phyloP scores from a whole-genome alignment of 2,797 vertebrate species.

The Pipistrellus pipistrellus region DNA sequence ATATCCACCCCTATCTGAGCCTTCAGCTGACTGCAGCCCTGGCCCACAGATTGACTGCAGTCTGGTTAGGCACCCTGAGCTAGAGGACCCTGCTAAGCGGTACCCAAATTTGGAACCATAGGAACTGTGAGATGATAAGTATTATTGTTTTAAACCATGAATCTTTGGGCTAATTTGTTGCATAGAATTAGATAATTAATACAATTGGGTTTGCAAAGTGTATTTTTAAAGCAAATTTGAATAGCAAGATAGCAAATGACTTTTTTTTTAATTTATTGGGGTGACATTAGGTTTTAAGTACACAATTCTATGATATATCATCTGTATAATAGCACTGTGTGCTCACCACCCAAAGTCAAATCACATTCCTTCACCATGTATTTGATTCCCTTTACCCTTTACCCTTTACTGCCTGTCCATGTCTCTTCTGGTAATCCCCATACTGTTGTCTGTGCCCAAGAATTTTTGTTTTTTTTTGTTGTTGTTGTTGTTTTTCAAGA shows the following conservation, averaged over 20 bases:
- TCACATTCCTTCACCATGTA: background rate
- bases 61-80: background rate
- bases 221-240: slow-evolving; percentile 35
- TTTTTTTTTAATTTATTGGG: background rate
- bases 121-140: background rate
- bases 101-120: background rate
- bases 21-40: background rate
- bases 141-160: background rate
- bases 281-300: background rate
- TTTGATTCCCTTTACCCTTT: background rate
- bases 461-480: background rate
- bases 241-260: background rate
- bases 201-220: background rate
- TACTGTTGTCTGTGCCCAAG: background rate
- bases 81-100: background rate
- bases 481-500: background rate
- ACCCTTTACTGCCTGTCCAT: background rate
- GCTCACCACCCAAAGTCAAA: background rate
- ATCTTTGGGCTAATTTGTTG: background rate
- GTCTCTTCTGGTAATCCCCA: background rate
- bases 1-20: too few species aligned
- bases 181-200: background rate
- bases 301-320: background rate
- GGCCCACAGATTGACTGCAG: background rate
- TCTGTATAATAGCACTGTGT: background rate